Conservation (phyloP, 1,140 invertebrate genomes). For the Ruditapes philippinarum region DNA sequence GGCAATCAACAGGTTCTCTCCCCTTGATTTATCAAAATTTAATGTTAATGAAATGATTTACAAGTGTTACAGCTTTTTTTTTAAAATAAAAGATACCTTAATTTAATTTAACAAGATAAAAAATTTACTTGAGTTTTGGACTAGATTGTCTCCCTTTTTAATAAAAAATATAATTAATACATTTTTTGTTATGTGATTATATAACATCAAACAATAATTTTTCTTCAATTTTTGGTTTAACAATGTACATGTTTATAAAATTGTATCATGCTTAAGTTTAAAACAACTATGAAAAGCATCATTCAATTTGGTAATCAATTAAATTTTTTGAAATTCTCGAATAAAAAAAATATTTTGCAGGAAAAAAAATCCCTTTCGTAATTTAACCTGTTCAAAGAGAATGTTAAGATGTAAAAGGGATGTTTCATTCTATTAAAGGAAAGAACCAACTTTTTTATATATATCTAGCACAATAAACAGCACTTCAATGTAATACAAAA, state of each 20-base stretch:
- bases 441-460: background rate
- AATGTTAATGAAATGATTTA: background rate
- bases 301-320: too few species aligned
- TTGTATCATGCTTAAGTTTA: too few species aligned
- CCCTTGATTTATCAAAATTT: background rate
- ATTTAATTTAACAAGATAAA: background rate
- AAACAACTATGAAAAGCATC: too few species aligned
- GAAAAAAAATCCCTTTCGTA: too few species aligned
- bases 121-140: background rate
- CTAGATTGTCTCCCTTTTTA: background rate
- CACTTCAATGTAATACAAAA: background rate
- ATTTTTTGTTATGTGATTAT: background rate
- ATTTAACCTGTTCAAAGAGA: too few species aligned
- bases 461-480: constrained; percentile 61
- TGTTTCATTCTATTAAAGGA: background rate
- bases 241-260: too few species aligned
- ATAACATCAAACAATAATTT: too few species aligned
- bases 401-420: too few species aligned
- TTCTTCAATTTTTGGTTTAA: too few species aligned
- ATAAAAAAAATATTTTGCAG: too few species aligned
- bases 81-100: background rate
- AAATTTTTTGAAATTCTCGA: too few species aligned
- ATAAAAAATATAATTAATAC: background rate
- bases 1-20: background rate
- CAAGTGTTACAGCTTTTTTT: too few species aligned